Conservation (phyloP, 1,140 invertebrate species). For the Philaenus spumarius region DNA sequence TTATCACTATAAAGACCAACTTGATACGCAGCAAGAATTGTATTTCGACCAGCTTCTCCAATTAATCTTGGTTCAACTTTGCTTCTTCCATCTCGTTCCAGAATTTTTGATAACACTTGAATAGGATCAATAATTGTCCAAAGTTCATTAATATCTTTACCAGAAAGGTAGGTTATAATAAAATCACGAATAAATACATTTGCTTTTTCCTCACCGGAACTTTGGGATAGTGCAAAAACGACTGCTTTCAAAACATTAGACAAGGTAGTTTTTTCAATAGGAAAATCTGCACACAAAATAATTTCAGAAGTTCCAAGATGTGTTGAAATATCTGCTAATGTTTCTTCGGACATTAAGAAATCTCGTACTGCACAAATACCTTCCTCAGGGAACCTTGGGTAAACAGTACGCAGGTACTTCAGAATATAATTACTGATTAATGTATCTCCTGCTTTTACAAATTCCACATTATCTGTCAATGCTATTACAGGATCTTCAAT, state of each 20-base stretch:
- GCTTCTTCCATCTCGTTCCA: conserved; percentile 45
- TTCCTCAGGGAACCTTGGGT: conserved; percentile 66
- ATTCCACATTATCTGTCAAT: conserved; percentile 57
- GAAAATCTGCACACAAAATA: conserved; percentile 68
- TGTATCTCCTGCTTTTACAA: conserved; percentile 56
- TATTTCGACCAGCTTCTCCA: conserved; percentile 65
- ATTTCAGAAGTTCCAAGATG: conserved; percentile 77
- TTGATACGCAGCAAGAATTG: conserved; percentile 71
- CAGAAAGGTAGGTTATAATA: conserved; percentile 69
- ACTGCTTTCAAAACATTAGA: conserved; percentile 76
- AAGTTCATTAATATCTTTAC: conserved; percentile 73
- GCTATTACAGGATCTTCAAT: conserved; percentile 51
- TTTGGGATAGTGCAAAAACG: conserved; percentile 63
- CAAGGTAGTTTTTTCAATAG: conserved; percentile 56
- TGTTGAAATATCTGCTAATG: conserved; percentile 58
- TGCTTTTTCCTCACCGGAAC: conserved; percentile 51
- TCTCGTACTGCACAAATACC: conserved; percentile 51
- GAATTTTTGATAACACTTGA: conserved; percentile 55
- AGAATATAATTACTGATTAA: conserved; percentile 51
- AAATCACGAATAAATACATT: conserved; percentile 81
- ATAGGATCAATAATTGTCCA: conserved; percentile 75
- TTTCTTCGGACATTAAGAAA: conserved; percentile 57
- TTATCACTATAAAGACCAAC: conserved; percentile 81
- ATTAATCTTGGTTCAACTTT: conserved; percentile 72
- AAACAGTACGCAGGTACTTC: conserved; percentile 50